Evolutionary conservation across 2,113 vertebrate species (phyloP), one percentile per base, ranked within the genome.

Genomic region (Colaptes auratus): DNA sequence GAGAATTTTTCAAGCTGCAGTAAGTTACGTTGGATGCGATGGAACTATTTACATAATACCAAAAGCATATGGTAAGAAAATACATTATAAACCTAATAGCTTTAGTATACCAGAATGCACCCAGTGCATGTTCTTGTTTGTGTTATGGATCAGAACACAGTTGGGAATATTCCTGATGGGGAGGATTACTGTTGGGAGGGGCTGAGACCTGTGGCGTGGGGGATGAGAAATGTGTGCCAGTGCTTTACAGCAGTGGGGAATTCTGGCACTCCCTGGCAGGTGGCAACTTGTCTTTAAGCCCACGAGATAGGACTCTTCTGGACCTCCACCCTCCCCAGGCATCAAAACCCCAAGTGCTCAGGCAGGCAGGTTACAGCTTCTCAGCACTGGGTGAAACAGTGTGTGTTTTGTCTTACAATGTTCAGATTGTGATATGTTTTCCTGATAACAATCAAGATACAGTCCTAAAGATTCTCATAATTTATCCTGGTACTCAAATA

Each of bases 21-120:
- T 99, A 48, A 98, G 98, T 53, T 98, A 97, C 9, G 24, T 99
- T 78, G 98, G 97, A 89, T 95, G 96, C 6, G 98, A 99, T 67
- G 99, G 99, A 66, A 96, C 98, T 69, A 98, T 99, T 95, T 98
- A 99, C 65, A 88, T 96, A 87, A 96, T 98, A 97, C 98, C 91
- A 59, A 97, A 96, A 83, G 94, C 88, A 59, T 94, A 79, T 93
- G 98, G 98, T 98, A 97, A 52, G 50, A 52, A 52, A 52, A 25
- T 52, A 24, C 7, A 23, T 52, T 52, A 5, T 84, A 13, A 56
- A 20, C 67, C 11, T 33, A 6, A 30, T 36, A 24, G 3, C 23
- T 31, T 42, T 58, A 27, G 36, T 35, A 2, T 55, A 21, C 88
- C 10, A 58, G 20, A 53, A 33, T 31, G 6, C 61, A 46, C 7